Percentiles rank a stretch among this genome's conserved stretches.
These are phyloP conservation scores for Phasianus colchicus DNA, from an alignment of 2,113 vertebrate species.

Conservation along the genomic window DNA sequence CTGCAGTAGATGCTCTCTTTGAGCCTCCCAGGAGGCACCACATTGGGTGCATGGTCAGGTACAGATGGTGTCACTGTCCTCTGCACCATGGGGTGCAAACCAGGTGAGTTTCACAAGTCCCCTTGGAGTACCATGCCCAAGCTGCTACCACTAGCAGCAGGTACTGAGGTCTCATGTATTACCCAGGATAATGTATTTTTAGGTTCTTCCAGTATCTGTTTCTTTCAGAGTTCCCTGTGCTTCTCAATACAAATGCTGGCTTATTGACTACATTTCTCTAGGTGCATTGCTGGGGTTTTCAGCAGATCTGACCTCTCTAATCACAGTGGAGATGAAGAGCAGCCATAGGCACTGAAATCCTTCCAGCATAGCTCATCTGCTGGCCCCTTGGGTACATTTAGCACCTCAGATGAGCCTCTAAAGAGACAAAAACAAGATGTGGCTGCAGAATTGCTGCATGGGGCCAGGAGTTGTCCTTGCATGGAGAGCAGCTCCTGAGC, in stretches of 20 bases:
- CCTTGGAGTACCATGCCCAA: fast-evolving
- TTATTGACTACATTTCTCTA: background rate
- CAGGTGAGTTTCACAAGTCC: background rate
- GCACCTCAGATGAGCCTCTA: background rate
- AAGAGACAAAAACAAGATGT: background rate
- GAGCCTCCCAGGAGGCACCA: background rate
- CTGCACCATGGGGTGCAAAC: background rate
- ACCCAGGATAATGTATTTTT: background rate
- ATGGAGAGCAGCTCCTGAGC: background rate
- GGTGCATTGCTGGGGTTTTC: background rate
- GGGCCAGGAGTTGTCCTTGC: background rate
- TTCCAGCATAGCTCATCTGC: background rate
- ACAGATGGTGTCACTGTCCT: constrained; percentile 2
- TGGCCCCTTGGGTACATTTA: background rate
- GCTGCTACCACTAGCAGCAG: background rate
- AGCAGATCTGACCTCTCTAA: constrained; percentile 32
- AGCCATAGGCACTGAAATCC: background rate
- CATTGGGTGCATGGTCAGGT: background rate
- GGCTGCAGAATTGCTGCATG: background rate
- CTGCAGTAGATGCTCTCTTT: background rate
- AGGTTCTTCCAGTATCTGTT: background rate
- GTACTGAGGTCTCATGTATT: background rate
- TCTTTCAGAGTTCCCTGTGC: background rate
- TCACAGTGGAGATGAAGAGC: constrained; percentile 42
- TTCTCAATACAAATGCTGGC: fast-evolving